Conservation (phyloP, 2,888 invertebrate species). For the Drosophila monieri region DNA sequence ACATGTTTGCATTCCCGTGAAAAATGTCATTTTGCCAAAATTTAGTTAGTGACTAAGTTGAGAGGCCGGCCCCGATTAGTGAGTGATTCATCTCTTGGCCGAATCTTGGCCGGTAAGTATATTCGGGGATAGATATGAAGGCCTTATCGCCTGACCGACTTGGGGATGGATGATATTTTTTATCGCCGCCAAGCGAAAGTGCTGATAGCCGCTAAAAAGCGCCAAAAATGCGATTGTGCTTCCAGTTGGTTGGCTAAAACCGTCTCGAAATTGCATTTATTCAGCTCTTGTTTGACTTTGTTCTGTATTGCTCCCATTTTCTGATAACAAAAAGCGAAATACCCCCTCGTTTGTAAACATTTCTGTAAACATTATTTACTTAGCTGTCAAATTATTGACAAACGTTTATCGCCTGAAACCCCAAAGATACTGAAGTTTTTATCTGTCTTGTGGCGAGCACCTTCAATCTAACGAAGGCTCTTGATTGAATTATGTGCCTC, state of each 20-base stretch:
- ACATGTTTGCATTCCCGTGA: slow-evolving; percentile 21
- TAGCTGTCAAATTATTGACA: slow-evolving; percentile 78
- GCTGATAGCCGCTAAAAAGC: slow-evolving; percentile 42
- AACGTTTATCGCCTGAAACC: slow-evolving; percentile 49
- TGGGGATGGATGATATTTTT: slow-evolving; percentile 26
- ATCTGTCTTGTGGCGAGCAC: slow-evolving; percentile 28
- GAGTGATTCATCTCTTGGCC: slow-evolving; percentile 19
- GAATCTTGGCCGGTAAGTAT: not conserved
- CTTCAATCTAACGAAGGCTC: slow-evolving; percentile 39
- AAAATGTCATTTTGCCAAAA: slow-evolving; percentile 16
- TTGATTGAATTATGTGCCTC: slow-evolving; percentile 47
- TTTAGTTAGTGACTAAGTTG: slow-evolving; percentile 34
- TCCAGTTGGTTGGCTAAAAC: slow-evolving; percentile 3
- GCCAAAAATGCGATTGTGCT: slow-evolving; percentile 16
- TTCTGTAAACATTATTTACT: slow-evolving; percentile 69
- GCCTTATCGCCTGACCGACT: slow-evolving; percentile 47
- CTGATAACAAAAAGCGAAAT: not conserved
- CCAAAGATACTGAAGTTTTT: slow-evolving; percentile 23
- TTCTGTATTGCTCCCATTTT: slow-evolving; percentile 13
- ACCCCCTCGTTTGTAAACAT: slow-evolving; percentile 29
- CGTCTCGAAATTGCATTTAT: slow-evolving; percentile 24
- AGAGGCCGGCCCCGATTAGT: not conserved
- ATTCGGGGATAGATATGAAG: slow-evolving; percentile 22
- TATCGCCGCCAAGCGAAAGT: slow-evolving; percentile 51
- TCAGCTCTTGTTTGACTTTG: slow-evolving; percentile 24